Evolutionary conservation across 2,113 vertebrate genomes (phyloP).

Genomic region (Macheiramphus alcinus): DNA sequence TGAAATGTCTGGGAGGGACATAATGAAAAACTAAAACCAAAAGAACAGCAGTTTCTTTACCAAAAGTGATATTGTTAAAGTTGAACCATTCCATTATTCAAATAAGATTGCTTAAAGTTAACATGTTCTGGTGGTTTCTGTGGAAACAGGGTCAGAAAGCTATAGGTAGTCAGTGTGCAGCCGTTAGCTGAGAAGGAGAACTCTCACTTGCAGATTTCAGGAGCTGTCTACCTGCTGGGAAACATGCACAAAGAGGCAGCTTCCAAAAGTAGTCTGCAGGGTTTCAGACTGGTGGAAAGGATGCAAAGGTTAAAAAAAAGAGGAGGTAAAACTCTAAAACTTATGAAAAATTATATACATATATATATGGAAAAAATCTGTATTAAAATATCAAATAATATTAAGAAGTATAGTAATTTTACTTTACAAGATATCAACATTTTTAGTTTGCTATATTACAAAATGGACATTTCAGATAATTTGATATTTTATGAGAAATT

Average conservation of each 20-base stretch:
- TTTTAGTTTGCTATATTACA: not conserved
- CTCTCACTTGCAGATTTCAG: constrained; percentile 21
- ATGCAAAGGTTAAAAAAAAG: not conserved
- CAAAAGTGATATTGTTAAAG: constrained; percentile 13
- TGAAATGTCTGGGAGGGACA: not conserved
- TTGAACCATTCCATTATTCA: constrained; percentile 37
- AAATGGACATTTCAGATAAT: not conserved
- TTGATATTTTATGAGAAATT: not conserved
- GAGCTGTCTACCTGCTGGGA: constrained; percentile 31
- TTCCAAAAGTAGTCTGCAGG: not conserved
- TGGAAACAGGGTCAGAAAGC: constrained; percentile 59
- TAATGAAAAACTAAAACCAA: constrained; percentile 1
- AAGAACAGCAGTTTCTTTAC: not conserved
- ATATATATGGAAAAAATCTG: not conserved
- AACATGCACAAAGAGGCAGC: not conserved
- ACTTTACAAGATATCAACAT: not conserved
- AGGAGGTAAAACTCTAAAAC: not conserved
- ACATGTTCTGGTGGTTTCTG: constrained; percentile 36
- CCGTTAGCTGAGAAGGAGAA: not conserved
- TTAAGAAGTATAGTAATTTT: not conserved
- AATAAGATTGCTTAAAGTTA: constrained; percentile 21
- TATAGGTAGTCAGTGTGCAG: not conserved
- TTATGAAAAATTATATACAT: not conserved
- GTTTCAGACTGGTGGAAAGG: not conserved
- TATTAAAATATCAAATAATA: not conserved